phyloP scores from a whole-genome alignment of 1,140 invertebrate species.

The Aphelenchoides besseyi region DNA sequence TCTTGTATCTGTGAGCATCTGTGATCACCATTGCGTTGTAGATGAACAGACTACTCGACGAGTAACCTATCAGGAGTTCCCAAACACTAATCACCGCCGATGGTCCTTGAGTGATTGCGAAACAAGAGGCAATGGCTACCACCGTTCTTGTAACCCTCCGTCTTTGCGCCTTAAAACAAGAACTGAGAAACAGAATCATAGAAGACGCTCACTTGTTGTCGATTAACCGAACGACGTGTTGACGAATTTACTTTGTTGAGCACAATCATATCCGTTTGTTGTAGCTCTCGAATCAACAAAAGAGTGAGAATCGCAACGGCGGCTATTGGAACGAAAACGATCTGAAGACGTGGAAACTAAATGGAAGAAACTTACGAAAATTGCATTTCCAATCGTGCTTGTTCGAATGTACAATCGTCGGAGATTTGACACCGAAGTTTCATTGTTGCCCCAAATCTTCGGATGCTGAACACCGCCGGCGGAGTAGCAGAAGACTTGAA shows the following conservation, averaged over 20 bases:
- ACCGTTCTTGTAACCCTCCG: constrained; percentile 56
- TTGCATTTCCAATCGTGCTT: constrained; percentile 58
- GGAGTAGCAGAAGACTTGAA: constrained; percentile 56
- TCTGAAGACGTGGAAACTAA: constrained; percentile 34
- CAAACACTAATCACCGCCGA: constrained; percentile 59
- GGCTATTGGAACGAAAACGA: constrained; percentile 60
- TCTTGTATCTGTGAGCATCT: too few species aligned
- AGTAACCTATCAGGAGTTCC: constrained; percentile 56
- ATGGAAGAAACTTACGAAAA: constrained; percentile 38
- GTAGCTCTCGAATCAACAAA: constrained; percentile 32
- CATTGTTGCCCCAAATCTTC: too few species aligned
- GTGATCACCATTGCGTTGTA: constrained; percentile 34
- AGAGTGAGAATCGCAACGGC: constrained; percentile 53
- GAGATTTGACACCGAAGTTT: constrained; percentile 11
- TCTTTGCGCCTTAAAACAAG: constrained; percentile 45
- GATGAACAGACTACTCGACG: constrained; percentile 26
- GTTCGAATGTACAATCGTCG: constrained; percentile 45
- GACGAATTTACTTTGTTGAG: constrained; percentile 40
- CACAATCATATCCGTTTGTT: constrained; percentile 32
- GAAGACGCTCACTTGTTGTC: constrained; percentile 43
- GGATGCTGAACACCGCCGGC: constrained; percentile 42
- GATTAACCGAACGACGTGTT: constrained; percentile 29
- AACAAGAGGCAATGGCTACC: constrained; percentile 57
- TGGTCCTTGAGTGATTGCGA: constrained; percentile 60
- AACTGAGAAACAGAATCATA: constrained; percentile 24